phyloP scores from a whole-genome alignment of 53 echinoderm and acorn worm genomes.

The Holothuria leucospilota region DNA sequence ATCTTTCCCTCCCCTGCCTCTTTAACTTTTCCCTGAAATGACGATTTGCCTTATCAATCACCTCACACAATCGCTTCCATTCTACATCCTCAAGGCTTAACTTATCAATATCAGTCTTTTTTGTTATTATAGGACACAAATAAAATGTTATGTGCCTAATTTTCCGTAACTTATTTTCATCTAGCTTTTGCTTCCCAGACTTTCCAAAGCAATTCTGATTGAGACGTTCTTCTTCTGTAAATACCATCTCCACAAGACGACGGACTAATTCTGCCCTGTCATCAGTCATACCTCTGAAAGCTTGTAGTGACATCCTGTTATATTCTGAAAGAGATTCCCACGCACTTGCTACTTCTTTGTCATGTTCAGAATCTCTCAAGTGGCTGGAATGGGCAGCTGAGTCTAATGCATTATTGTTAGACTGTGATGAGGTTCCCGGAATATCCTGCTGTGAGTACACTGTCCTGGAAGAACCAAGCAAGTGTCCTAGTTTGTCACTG shows the following conservation, averaged over 20 bases:
- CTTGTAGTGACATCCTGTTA: no score
- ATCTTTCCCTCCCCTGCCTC: not conserved
- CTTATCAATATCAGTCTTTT: not conserved
- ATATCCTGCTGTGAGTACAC: no score
- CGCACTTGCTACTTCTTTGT: no score
- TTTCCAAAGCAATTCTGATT: not conserved
- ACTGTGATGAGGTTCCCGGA: no score
- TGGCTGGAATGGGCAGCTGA: no score
- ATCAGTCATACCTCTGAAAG: not conserved
- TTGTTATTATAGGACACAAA: slow-evolving; percentile 6
- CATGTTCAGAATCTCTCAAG: no score
- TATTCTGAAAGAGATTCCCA: no score
- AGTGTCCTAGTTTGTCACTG: no score
- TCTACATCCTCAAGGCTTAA: not conserved
- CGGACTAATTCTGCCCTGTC: slow-evolving; percentile 2
- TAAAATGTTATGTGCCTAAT: not conserved
- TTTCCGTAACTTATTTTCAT: not conserved
- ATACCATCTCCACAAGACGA: not conserved
- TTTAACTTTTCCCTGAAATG: slow-evolving; percentile 19
- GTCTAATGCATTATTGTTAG: no score
- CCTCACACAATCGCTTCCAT: slow-evolving; percentile 18
- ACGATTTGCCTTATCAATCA: slow-evolving; percentile 10
- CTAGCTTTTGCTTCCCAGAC: not conserved
- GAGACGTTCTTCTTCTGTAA: not conserved
- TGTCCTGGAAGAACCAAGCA: no score